Evolutionary conservation across 2,888 invertebrate genomes (phyloP), one percentile per base, ranked within the genome.

Genomic region (Leucophora obtusa): DNA sequence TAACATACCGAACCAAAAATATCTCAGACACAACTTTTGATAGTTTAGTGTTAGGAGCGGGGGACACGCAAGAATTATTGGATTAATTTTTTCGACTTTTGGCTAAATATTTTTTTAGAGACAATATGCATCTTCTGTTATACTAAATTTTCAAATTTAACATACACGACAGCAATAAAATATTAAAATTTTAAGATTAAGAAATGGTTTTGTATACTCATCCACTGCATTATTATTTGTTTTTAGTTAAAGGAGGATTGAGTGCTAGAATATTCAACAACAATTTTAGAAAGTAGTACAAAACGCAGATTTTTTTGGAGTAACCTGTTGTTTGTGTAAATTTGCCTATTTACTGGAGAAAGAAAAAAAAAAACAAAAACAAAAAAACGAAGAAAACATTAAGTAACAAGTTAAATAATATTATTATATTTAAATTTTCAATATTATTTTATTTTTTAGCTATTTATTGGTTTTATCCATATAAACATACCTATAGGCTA

Each of bases 281-380:
- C 69, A 71, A 60, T 69, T 69, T 75, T 56, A 60, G 35, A 77
- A 70, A 59, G 35, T 71, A 59, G 47, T 77, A 65, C 53, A 54
- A 77, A 60, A 77, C 77, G 77, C 71, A 66, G 66, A 68, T 56
- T 71, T 28, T 28, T 28, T 63, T 35, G 66, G 43, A 78, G 77
- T 59, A 73, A 77, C 77, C 77, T 73, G 80, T 71, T 66, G 77
- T 80, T 69, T 81, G 50, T 68, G 69, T 62, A 76, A 77, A 77
- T 73, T 77, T 73, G 65, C 77, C 81, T 81, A 77, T 77, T 77
- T 77, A 73, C 70, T 77, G 77, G 77, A 81, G 73, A 71, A 66
- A 81, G 77, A 76, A 75, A 81, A 69, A 54, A 47, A n/a, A 66
- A 77, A 77, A 80, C 8, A 69, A 66, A 63, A 62, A 76, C 69